A percentile compares a stretch with the other conserved stretches of the same genome.
Conservation (phyloP, 2,888 invertebrate species). For the Coremacera marginata region DNA sequence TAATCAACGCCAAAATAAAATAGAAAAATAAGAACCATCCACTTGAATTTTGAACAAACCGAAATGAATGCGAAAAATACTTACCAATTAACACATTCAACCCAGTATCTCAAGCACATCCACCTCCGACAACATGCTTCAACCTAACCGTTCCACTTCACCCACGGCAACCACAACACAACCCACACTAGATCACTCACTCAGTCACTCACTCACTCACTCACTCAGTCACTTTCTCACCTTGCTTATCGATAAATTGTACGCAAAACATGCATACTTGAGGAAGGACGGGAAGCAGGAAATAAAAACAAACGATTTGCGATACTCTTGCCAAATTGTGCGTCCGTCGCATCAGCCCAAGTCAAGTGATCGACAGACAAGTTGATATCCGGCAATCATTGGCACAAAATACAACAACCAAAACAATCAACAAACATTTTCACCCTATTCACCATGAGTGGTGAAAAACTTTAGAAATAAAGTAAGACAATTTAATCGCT, state of each 20-base stretch:
- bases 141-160: background rate
- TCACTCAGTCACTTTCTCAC: no score
- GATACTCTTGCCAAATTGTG: background rate
- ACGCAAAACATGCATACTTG: background rate
- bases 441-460: slow-evolving; percentile 32
- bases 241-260: background rate
- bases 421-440: background rate
- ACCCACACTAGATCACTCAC: background rate
- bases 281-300: slow-evolving; percentile 13
- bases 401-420: slow-evolving; percentile 15
- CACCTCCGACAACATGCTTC: background rate
- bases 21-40: no score
- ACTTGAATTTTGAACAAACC: background rate
- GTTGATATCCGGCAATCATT: background rate
- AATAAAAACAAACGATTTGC: slow-evolving; percentile 14
- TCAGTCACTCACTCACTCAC: slow-evolving; percentile 15
- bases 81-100: slow-evolving; percentile 37
- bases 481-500: no score
- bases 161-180: background rate
- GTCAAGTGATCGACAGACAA: background rate
- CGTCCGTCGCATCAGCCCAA: background rate
- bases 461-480: background rate
- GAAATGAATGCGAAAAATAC: slow-evolving; percentile 23
- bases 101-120: slow-evolving; percentile 1
- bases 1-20: background rate